These are phyloP conservation scores for Eubucco bourcierii DNA, from an alignment of 2,113 vertebrate genomes.

Conservation along the genomic window DNA sequence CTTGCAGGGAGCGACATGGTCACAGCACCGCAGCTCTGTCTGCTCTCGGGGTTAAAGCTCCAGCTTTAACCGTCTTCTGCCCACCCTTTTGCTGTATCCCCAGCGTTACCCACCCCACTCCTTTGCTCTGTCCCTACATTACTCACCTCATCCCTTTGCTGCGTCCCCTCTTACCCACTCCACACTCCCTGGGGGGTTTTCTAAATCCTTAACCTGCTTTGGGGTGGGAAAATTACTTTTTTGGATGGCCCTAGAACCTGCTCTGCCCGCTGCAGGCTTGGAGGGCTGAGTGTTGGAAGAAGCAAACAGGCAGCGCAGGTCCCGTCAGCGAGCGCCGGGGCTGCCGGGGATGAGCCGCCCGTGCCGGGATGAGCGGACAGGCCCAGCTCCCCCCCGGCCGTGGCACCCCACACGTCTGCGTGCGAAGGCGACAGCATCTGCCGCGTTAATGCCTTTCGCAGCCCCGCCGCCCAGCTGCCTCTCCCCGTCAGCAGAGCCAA, in stretches of 20 bases:
- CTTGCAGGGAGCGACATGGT: neutral
- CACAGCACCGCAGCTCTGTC: neutral
- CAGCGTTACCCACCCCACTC: neutral
- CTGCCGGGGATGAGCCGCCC: rapidly evolving
- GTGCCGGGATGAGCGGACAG: rapidly evolving
- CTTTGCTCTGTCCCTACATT: too few species aligned
- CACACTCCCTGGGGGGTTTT: rapidly evolving
- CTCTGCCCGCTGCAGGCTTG: neutral
- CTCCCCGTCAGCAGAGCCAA: neutral
- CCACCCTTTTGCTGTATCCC: neutral
- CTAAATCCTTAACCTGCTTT: neutral
- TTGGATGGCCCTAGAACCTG: rapidly evolving
- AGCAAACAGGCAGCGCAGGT: neutral
- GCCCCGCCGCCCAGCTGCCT: neutral
- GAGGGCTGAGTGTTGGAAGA: neutral
- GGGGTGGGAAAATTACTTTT: rapidly evolving
- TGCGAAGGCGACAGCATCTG: neutral
- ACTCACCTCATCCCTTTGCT: neutral
- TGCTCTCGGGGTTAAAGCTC: neutral
- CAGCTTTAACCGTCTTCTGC: neutral
- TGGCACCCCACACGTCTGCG: neutral
- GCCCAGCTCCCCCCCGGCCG: neutral
- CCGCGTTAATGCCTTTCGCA: neutral
- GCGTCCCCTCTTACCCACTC: neutral
- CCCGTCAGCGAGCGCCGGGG: rapidly evolving